Percentiles rank a stretch among this genome's conserved stretches.
Conservation (phyloP, 2,888 invertebrate species). For the Ophion ventricosus region DNA sequence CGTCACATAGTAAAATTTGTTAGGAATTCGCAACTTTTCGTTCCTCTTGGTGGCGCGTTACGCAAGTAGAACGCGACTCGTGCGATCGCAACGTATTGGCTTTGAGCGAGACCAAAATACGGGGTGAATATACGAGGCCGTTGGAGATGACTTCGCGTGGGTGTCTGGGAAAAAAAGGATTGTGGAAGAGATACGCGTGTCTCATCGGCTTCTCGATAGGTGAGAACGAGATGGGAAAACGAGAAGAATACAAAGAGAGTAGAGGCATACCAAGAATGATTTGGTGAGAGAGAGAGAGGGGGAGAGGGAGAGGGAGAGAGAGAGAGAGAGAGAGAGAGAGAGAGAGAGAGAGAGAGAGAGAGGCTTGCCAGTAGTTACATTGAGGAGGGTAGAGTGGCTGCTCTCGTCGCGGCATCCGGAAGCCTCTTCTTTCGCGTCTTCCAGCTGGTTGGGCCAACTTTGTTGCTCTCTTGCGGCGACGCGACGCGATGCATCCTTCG, state of each 20-base stretch:
- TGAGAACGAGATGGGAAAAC: slow-evolving; percentile 35
- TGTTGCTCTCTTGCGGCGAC: slow-evolving; percentile 52
- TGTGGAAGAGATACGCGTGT: slow-evolving; percentile 39
- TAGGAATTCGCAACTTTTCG: no score
- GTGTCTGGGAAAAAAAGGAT: slow-evolving; percentile 5
- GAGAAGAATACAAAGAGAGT: slow-evolving; percentile 19
- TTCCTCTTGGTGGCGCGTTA: no score
- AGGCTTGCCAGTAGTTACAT: slow-evolving; percentile 44
- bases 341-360: background rate
- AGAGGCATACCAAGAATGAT: no score
- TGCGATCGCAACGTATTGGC: background rate
- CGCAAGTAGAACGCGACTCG: background rate
- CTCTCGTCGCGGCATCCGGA: slow-evolving; percentile 41
- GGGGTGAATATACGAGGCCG: slow-evolving; percentile 14
- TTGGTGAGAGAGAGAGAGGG: background rate
- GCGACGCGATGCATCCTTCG: slow-evolving; percentile 37
- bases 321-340: background rate
- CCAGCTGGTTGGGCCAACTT: slow-evolving; percentile 57
- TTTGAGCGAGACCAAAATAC: background rate
- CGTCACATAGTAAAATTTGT: no score
- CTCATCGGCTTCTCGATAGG: slow-evolving; percentile 55
- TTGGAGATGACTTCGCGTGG: slow-evolving; percentile 13
- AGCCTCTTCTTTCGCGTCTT: slow-evolving; percentile 51
- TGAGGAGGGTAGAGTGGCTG: slow-evolving; percentile 22
- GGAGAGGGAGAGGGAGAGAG: slow-evolving; percentile 1